A percentile compares a stretch with the other conserved stretches of the same genome.
phyloP scores from a whole-genome alignment of 2,888 invertebrate genomes.

The Helobdella robusta region DNA sequence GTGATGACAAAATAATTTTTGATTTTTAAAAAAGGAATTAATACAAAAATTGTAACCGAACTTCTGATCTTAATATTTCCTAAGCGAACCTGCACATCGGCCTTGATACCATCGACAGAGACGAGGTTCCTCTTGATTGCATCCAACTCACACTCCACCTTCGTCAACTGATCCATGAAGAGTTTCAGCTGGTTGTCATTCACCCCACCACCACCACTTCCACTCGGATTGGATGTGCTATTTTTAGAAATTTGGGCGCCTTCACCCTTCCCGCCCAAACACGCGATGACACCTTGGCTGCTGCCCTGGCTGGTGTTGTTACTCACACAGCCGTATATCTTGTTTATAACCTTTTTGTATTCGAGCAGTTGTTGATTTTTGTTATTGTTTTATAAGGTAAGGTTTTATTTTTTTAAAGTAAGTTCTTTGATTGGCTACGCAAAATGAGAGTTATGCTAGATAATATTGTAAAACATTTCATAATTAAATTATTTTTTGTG shows the following conservation, averaged over 20 bases:
- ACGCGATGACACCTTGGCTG: background rate
- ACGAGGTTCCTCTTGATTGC: slow-evolving; percentile 21
- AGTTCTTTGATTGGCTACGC: too few relatives aligned
- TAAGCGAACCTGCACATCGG: slow-evolving; percentile 16
- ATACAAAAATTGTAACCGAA: background rate
- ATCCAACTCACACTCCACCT: slow-evolving; percentile 24
- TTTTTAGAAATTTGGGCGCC: background rate
- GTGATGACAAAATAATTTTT: slow-evolving; percentile 2
- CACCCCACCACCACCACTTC: slow-evolving; percentile 3
- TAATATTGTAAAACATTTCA: too few relatives aligned
- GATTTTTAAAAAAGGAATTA: slow-evolving; percentile 12
- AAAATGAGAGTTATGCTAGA: too few relatives aligned
- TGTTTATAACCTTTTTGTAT: slow-evolving; percentile 25
- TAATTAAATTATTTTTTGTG: background rate
- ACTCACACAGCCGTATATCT: slow-evolving; percentile 19
- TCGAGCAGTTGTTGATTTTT: too few relatives aligned
- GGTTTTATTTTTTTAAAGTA: too few relatives aligned
- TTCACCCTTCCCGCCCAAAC: slow-evolving; percentile 12
- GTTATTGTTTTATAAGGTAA: too few relatives aligned
- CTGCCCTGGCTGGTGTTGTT: background rate
- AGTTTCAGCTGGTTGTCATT: slow-evolving; percentile 21
- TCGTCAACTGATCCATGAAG: slow-evolving; percentile 24
- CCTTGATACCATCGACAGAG: slow-evolving; percentile 21
- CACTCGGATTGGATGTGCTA: background rate
- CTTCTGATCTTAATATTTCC: slow-evolving; percentile 1